Conservation (phyloP, 2,888 invertebrate species). For the Tetheella fluctuosa region DNA sequence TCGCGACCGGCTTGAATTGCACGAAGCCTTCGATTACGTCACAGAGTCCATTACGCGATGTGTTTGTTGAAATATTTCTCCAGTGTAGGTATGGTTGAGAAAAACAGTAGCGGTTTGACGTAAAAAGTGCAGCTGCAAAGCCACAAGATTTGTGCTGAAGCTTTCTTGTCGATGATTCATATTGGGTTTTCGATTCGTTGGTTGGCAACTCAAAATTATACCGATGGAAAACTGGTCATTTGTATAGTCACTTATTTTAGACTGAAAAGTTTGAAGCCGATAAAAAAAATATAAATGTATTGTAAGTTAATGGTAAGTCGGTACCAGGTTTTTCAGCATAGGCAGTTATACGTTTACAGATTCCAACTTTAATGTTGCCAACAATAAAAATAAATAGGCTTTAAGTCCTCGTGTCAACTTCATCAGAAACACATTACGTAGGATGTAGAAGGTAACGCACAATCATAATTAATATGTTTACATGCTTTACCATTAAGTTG, state of each 20-base stretch:
- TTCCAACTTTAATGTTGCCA: not conserved
- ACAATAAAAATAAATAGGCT: not conserved
- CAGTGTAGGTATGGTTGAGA: constrained; percentile 1
- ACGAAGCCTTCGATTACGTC: constrained; percentile 52
- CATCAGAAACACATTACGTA: not conserved
- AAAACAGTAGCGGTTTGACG: constrained; percentile 5
- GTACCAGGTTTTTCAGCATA: too few species aligned
- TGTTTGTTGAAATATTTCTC: constrained; percentile 13
- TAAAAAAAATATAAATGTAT: too few species aligned
- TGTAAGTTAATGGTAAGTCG: too few species aligned
- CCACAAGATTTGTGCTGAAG: constrained; percentile 3
- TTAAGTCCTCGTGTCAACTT: not conserved
- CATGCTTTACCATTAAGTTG: not conserved
- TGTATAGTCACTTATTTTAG: too few species aligned
- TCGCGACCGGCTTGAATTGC: constrained; percentile 49
- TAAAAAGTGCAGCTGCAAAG: not conserved
- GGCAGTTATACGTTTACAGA: not conserved
- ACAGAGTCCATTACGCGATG: constrained; percentile 16
- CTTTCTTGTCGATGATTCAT: not conserved
- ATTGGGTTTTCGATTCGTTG: not conserved
- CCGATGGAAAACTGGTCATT: not conserved
- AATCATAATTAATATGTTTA: not conserved
- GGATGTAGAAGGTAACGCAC: not conserved
- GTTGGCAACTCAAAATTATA: not conserved
- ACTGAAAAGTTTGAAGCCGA: too few species aligned